Evolutionary conservation across 1,140 invertebrate genomes (phyloP), one percentile per base, ranked within the genome.

Genomic region (Drosophila malerkotliana): DNA sequence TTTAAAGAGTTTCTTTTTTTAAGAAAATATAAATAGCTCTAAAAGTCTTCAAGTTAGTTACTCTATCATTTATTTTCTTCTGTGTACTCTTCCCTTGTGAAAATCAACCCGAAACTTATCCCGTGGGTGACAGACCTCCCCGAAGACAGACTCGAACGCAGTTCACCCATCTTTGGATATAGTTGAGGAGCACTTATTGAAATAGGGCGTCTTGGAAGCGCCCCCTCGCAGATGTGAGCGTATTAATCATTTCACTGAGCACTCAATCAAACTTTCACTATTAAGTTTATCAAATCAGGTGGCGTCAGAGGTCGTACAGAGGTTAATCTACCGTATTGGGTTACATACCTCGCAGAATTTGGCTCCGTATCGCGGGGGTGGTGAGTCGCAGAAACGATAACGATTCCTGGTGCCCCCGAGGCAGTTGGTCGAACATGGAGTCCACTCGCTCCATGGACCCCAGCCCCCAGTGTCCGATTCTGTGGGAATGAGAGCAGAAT

Each of bases 371-470:
- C 95, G 94, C 1, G 96, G 96, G 0, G 95, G 95, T 6, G 97
- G 96, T 4, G 95, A 96, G 83, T 97, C 96, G 85, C 97, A 97
- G 91, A 97, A 96, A 67, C 97, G 93, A 90, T 97, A 96, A 30
- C 96, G 93, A 92, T 95, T 96, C 30, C 95, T 93, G 1, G 95
- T 96, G 2, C 96, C 95, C 6, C 95, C 95, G 15, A 95, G 94
- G 80, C 96, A 97, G 0, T 96, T 96, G 41, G 94, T 95, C 0
- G 96, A 96, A 78, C 96, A 97, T 0, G 94, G 93, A 12, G 96
- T 97, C 96, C 96, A 97, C 41, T 94, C 92, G 61, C 96, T 97
- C 96, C 96, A 97, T 12, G 93, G 91, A 14, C 96, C 95, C 96
- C 96, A 97, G 7, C 95, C 95, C 3, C 96, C 96, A 1, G 94